Conservation (phyloP, 2,113 vertebrate species). For the Sander lucioperca region DNA sequence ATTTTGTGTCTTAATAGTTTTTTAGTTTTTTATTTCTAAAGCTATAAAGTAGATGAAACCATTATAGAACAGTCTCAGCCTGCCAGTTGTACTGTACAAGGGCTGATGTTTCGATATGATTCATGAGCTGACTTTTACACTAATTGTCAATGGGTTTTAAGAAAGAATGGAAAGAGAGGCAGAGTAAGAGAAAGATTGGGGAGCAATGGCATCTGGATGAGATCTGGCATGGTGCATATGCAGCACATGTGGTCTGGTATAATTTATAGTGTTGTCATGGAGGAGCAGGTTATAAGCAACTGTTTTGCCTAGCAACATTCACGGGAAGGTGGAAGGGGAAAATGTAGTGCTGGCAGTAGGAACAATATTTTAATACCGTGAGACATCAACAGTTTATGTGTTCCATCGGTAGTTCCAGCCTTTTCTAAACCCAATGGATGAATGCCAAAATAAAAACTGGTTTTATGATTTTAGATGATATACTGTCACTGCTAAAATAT, state of each 20-base stretch:
- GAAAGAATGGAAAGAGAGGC: slow-evolving; percentile 26
- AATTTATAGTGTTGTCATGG: slow-evolving; percentile 82
- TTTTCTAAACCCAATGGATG: slow-evolving; percentile 57
- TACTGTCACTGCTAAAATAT: slow-evolving; percentile 46
- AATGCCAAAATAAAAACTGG: slow-evolving; percentile 72
- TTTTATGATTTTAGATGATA: slow-evolving; percentile 63
- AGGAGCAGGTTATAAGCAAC: slow-evolving; percentile 74
- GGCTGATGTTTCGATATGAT: neutral
- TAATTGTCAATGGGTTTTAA: slow-evolving; percentile 30
- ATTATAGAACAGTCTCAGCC: neutral
- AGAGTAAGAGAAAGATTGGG: slow-evolving; percentile 32
- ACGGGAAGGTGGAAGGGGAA: slow-evolving; percentile 75
- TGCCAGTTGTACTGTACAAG: neutral
- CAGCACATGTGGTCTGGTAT: slow-evolving; percentile 78
- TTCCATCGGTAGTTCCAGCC: slow-evolving; percentile 77
- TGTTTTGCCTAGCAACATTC: slow-evolving; percentile 81
- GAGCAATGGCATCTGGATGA: slow-evolving; percentile 75
- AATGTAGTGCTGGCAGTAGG: slow-evolving; percentile 75
- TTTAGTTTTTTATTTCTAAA: slow-evolving; percentile 4
- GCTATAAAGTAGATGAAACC: slow-evolving; percentile 2
- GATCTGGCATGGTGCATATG: slow-evolving; percentile 60
- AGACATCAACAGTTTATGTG: slow-evolving; percentile 80
- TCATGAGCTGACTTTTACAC: slow-evolving; percentile 20
- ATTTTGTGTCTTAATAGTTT: too few relatives aligned
- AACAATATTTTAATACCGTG: slow-evolving; percentile 78